phyloP scores from a whole-genome alignment of 2,113 vertebrate genomes.

The Danio rerio region DNA sequence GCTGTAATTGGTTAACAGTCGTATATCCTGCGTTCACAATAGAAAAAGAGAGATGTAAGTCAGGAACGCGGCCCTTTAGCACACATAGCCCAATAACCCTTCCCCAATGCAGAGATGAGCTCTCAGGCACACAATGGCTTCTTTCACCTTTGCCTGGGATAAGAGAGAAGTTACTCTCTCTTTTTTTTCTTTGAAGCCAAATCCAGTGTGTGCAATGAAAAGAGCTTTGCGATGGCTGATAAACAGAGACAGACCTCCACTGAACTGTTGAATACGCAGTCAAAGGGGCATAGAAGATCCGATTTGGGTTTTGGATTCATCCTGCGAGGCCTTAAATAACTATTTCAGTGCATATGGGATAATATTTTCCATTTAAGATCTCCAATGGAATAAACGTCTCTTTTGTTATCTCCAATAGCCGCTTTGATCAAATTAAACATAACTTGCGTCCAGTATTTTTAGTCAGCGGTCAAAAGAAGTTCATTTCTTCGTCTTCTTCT shows the following conservation, averaged over 20 bases:
- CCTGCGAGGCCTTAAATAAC: not conserved
- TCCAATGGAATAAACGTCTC: not conserved
- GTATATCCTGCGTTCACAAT: conserved; percentile 47
- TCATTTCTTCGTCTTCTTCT: conserved; percentile 46
- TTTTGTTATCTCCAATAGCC: not conserved
- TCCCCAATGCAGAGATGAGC: not conserved
- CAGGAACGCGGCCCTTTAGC: conserved; percentile 60
- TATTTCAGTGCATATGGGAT: conserved; percentile 1
- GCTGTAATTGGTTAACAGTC: conserved; percentile 39
- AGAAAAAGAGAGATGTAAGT: conserved; percentile 58
- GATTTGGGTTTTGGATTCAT: not conserved
- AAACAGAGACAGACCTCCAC: conserved; percentile 4
- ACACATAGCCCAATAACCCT: not conserved
- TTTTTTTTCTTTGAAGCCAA: conserved; percentile 60
- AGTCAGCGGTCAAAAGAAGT: conserved; percentile 39
- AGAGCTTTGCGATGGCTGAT: conserved; percentile 43
- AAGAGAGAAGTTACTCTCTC: conserved; percentile 60
- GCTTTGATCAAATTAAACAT: not conserved
- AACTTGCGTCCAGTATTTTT: conserved; percentile 30
- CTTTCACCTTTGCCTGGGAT: conserved; percentile 42
- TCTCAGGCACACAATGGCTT: conserved; percentile 16
- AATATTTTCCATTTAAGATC: conserved; percentile 25
- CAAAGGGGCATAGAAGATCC: conserved; percentile 25
- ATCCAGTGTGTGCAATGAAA: conserved; percentile 30
- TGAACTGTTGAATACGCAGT: conserved; percentile 35